Base-by-base conservation (phyloP, 2,888 invertebrate genomes). In the Thera britannica region DNA sequence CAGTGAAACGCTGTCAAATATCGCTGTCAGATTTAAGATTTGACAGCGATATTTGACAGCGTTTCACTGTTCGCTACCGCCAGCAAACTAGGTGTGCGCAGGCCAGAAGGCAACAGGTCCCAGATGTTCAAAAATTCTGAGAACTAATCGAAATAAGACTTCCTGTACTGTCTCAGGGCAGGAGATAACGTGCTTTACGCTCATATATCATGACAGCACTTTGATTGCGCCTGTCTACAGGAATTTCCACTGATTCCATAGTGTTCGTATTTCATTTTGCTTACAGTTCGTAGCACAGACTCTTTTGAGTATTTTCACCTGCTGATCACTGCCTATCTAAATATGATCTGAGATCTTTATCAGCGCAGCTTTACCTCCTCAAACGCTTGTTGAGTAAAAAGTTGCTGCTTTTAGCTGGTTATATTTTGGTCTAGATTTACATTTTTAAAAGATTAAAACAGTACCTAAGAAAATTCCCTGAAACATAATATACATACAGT, bases 261-360 rank as follows among this genome's bases (percentile, higher is more conserved):
- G 23, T 49, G 38, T 52, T 52, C 55, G 8, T 41, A 46, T 36
- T 3, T 34, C 2, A 52, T 36, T 62, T 8, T 64, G 48, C 52
- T 68, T 61, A 58, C 60, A n/a, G 57, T 65, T 68, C 34, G 35
- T 64, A 65, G 12, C 41, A 35, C 35, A 54, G 4, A 23, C 9
- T 48, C 59, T 9, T 12, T 11, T 9, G 35, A 58, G 11, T 48
- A 11, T 52, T 44, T 23, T 35, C 12, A 56, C 49, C 9, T 41
- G 11, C 34, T 62, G 23, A 55, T 59, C 23, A 48, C 49, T 34
- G 54, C 65, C n/a, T 63, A 63, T 65, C 63, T 60, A 36, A 58
- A 60, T 63, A 65, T 62, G 35, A 63, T 70, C 63, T 61, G 6
- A 58, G 70, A 70, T 70, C 52, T 65, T 61, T 57, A 67, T 65